Percentiles rank a stretch among this genome's conserved stretches.
Evolutionary conservation across 2,797 vertebrate genomes (phyloP).

Genomic region (Neosalanx taihuensis): DNA sequence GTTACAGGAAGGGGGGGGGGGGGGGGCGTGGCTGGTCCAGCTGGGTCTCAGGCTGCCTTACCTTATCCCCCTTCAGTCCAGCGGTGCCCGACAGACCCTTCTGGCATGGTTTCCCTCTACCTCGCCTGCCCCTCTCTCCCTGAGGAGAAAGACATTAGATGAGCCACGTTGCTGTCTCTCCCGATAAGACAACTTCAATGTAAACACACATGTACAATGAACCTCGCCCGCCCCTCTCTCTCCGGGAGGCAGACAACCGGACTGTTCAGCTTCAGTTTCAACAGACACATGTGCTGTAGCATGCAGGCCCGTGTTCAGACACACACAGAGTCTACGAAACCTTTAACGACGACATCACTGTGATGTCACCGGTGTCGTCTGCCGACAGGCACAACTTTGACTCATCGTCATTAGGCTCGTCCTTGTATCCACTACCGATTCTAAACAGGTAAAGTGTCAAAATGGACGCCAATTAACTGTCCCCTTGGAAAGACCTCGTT

Average conservation of each 20-base stretch:
- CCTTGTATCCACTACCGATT: not conserved
- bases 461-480: slow-evolving; percentile 26
- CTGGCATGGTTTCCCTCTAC: slow-evolving; percentile 50
- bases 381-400: not conserved
- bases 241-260: not conserved
- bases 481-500: slow-evolving; percentile 48
- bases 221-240: not conserved
- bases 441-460: not conserved
- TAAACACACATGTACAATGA: not conserved
- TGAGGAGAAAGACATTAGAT: slow-evolving; percentile 47
- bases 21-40: not conserved
- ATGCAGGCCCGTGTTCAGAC: not conserved
- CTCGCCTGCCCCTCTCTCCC: slow-evolving; percentile 82
- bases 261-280: not conserved
- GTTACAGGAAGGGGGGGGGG: not conserved
- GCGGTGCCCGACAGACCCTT: slow-evolving; percentile 75
- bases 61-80: slow-evolving; percentile 73
- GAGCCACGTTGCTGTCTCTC: not conserved
- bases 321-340: not conserved
- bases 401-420: not conserved
- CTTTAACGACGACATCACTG: not conserved
- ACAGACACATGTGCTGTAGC: too few species aligned
- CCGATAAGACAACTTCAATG: too few species aligned
- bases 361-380: not conserved
- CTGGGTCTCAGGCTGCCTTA: slow-evolving; percentile 55